Evolutionary conservation across 1,140 invertebrate species (phyloP).

Genomic region (Lucilia cuprina): DNA sequence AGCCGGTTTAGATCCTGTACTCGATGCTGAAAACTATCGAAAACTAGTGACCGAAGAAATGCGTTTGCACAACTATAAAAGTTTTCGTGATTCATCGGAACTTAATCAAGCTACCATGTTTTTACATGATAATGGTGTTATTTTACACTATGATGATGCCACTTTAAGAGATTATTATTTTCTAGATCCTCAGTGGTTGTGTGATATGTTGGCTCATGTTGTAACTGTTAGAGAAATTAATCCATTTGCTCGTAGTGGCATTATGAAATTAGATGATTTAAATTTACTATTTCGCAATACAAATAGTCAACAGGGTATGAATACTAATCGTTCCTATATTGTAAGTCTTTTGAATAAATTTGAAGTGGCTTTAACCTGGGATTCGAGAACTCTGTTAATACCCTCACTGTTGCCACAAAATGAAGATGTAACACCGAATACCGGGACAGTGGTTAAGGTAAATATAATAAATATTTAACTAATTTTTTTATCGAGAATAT

Average conservation of each 20-base stretch:
- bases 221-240: conserved; percentile 96
- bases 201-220: conserved; percentile 95
- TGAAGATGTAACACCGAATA: conserved; percentile 71
- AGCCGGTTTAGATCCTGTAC: conserved; percentile 82
- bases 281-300: conserved; percentile 86
- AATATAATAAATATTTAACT: not conserved
- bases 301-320: conserved; percentile 52
- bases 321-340: conserved; percentile 74
- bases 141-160: conserved; percentile 98
- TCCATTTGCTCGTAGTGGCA: conserved; percentile 89
- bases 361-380: conserved; percentile 97
- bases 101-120: conserved; percentile 95
- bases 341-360: conserved; percentile 94
- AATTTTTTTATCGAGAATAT: no score
- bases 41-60: conserved; percentile 75
- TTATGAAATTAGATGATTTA: conserved; percentile 95
- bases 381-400: conserved; percentile 87
- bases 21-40: conserved; percentile 86
- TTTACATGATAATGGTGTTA: conserved; percentile 95
- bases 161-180: conserved; percentile 86
- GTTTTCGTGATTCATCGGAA: conserved; percentile 81
- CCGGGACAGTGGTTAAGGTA: conserved; percentile 64
- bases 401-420: conserved; percentile 86
- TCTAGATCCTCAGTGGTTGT: conserved; percentile 97
- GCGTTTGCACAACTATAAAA: conserved; percentile 66